These are phyloP conservation scores for Xiphophorus birchmanni DNA, from an alignment of 2,797 vertebrate species.

Conservation along the genomic window DNA sequence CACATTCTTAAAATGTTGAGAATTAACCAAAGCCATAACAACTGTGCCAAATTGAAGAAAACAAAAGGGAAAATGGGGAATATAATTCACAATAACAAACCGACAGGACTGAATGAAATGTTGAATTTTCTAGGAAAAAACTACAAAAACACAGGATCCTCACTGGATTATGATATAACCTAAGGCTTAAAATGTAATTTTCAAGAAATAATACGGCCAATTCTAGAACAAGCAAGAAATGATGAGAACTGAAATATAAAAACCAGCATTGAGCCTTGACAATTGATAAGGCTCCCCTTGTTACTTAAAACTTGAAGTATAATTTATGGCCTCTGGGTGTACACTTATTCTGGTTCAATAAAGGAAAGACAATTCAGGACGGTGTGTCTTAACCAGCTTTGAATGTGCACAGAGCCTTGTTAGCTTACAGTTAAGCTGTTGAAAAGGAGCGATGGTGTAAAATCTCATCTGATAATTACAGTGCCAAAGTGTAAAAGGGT, in stretches of 20 bases:
- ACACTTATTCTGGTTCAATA: slow-evolving; percentile 8
- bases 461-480: slow-evolving; percentile 17
- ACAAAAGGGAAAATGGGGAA: slow-evolving; percentile 32
- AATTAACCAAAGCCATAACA: slow-evolving; percentile 26
- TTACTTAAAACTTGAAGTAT: slow-evolving; percentile 15
- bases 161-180: slow-evolving; percentile 37
- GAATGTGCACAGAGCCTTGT: slow-evolving; percentile 1
- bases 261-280: not conserved
- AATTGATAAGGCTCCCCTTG: slow-evolving; percentile 26
- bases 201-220: slow-evolving; percentile 1
- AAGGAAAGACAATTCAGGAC: slow-evolving; percentile 2
- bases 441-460: slow-evolving; percentile 24
- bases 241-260: slow-evolving; percentile 9
- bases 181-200: slow-evolving; percentile 7
- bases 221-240: not conserved
- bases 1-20: slow-evolving; percentile 29
- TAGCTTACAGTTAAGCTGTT: slow-evolving; percentile 8
- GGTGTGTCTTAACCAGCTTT: slow-evolving; percentile 4
- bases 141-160: slow-evolving; percentile 28
- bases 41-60: slow-evolving; percentile 27
- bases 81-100: slow-evolving; percentile 28
- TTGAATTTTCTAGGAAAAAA: not conserved
- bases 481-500: slow-evolving; percentile 15
- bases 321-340: slow-evolving; percentile 1
- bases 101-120: slow-evolving; percentile 31